Base-by-base conservation (phyloP, 2,797 vertebrate genomes). In the Gephyroberyx darwinii region DNA sequence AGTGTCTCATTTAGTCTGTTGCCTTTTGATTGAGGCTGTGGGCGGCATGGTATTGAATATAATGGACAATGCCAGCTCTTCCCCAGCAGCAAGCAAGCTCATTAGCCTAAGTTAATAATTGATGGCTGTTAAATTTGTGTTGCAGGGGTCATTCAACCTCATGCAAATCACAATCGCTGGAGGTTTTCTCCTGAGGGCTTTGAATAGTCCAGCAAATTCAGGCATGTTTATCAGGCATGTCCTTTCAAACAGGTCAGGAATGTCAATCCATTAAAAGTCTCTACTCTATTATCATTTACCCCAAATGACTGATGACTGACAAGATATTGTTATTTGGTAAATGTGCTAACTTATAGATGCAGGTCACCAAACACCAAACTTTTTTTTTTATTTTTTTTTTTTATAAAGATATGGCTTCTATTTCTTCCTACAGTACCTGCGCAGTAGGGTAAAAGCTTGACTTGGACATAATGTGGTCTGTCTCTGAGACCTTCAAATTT, bases 121-220 rank as follows among this genome's bases (percentile, higher is more conserved):
- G 43, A 88, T 88, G 72, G 13, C 31, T 78, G 64, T 70, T 78
- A 83, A 78, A 84, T 80, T 63, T 74, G 68, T 75, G 81, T 78
- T 83, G 55, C 55, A 47, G 60, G 39, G 82, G 62, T 85, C 81
- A 81, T 70, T 71, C 41, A 67, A 65, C 71, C 77, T 75, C 67
- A 71, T 85, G 77, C 69, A 82, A 85, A 85, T 85, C 69, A 65
- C 69, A 37, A 22, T 26, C 1, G 26, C 66, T 66, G 82, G 64
- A 78, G 74, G 74, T 67, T 82, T 69, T 76, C 67, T 74, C 67
- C 54, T 51, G 60, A 59, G 77, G 63, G 57, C 22, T 65, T 53
- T 48, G 45, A 22, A 47, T 45, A 55, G 3, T 61, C 57, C 50
- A 19, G 56, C 64, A 64, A 65, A 83, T 69, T 43, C 45, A 17